Base-by-base conservation (phyloP, 2,113 vertebrate genomes). In the Nothoprocta pentlandii region DNA sequence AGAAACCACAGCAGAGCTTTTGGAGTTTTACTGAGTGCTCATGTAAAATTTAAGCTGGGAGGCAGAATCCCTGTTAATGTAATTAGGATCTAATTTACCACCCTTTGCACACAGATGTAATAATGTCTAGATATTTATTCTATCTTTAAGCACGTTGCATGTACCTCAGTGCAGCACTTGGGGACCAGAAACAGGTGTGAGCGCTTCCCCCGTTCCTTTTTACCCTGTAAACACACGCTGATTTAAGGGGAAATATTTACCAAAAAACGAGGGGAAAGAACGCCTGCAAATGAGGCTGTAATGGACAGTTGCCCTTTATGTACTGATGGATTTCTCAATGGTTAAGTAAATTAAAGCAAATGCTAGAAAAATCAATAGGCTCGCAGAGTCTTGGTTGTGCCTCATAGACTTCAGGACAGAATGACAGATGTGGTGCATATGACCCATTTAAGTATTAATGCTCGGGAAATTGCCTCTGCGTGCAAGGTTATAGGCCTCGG, bases 71-170 rank as follows among this genome's bases (percentile, higher is more conserved):
- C 98, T 98, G 98, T 99, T 99, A 99, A 99, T 99, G 98, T 99
- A 99, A 99, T 99, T 99, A 99, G 98, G 98, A 98, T 97, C 97
- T 99, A 99, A 99, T 99, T 99, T 99, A 99, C 98, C 98, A 98
- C 98, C 98, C 98, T 98, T 98, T 97, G 98, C 98, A 98, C 98
- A 98, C 98, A 99, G 98, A 99, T 99, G 98, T 98, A 99, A 98
- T 98, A 97, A 98, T 97, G 98, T 98, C 98, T 96, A 97, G 97
- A 98, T 98, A 98, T 97, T 96, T 97, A 98, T 98, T 98, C 97
- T 98, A 97, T 98, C 97, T 98, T 97, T 97, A 98, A 98, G 97
- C 98, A 97, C 97, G 95, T 98, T 98, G 98, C 97, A 95, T 98
- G 96, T 98, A 98, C 97, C 98, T 98, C 97, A 84, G 91, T 97